Conservation (phyloP, 2,797 vertebrate genomes). For the Danionella dracula region DNA sequence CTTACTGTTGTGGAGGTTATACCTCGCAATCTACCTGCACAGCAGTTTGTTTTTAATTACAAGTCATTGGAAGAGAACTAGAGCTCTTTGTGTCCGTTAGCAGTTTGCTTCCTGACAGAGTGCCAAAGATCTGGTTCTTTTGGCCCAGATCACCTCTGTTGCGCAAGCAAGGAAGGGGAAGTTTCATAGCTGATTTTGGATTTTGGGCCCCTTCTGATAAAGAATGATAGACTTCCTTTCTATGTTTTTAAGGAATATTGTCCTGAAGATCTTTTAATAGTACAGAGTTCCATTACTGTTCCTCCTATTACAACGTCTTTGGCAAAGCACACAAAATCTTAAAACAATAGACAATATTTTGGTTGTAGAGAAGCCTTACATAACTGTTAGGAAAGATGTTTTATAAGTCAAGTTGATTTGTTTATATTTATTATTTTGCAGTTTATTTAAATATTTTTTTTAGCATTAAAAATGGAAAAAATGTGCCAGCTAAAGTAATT, state of each 20-base stretch:
- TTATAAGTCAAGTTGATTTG: no score
- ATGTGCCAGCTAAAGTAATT: no score
- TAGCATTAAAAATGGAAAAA: no score
- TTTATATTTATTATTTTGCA: no score
- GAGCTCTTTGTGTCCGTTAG: slow-evolving; percentile 2
- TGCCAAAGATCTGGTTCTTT: neutral
- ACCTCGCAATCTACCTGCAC: neutral
- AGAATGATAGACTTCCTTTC: slow-evolving; percentile 2
- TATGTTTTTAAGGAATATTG: neutral
- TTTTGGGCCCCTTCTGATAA: neutral
- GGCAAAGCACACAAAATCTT: neutral
- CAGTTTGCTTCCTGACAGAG: neutral
- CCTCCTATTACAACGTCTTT: neutral
- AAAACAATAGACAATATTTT: neutral
- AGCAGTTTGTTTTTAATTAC: neutral
- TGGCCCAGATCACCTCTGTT: neutral
- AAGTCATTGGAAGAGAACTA: neutral
- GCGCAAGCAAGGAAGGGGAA: neutral
- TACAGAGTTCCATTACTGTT: neutral
- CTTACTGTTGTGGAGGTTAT: neutral
- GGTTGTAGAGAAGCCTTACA: neutral
- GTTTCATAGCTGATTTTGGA: neutral
- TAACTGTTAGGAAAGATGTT: neutral
- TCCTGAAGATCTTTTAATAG: slow-evolving; percentile 17
- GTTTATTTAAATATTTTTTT: no score